Conservation (phyloP, 2,797 vertebrate species). For the Melanogrammus aeglefinus region DNA sequence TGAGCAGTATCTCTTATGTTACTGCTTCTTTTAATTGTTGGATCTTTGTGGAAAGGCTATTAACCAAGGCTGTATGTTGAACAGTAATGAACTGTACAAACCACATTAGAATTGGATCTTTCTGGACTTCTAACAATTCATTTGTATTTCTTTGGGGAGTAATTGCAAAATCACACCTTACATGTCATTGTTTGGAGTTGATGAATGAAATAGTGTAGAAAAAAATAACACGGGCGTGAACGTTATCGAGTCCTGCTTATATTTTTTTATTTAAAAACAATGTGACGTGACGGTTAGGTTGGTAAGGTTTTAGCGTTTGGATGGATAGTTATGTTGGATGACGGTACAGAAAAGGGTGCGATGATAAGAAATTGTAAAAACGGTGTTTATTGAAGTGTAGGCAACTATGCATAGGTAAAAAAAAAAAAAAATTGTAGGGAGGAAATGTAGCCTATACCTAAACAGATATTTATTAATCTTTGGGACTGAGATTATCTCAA, state of each 20-base stretch:
- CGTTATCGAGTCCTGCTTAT: conserved; percentile 18
- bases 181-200: conserved; percentile 37
- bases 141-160: conserved; percentile 11
- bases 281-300: conserved; percentile 13
- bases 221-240: conserved; percentile 32
- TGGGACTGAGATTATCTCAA: conserved; percentile 9
- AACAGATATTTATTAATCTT: conserved; percentile 58
- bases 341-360: neutral
- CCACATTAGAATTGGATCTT: conserved; percentile 34
- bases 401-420: neutral
- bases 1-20: conserved; percentile 16
- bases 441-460: conserved; percentile 37
- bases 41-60: conserved; percentile 20
- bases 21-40: conserved; percentile 9
- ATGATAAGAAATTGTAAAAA: neutral
- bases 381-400: neutral
- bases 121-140: neutral
- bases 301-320: neutral
- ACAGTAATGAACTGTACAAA: conserved; percentile 30
- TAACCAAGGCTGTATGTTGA: conserved; percentile 25
- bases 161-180: conserved; percentile 19
- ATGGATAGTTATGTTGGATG: neutral
- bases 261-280: conserved; percentile 18
- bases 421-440: conserved; percentile 1
- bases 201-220: conserved; percentile 21